phyloP scores from a whole-genome alignment of 2,888 invertebrate species.

The Brassicogethes aeneus region DNA sequence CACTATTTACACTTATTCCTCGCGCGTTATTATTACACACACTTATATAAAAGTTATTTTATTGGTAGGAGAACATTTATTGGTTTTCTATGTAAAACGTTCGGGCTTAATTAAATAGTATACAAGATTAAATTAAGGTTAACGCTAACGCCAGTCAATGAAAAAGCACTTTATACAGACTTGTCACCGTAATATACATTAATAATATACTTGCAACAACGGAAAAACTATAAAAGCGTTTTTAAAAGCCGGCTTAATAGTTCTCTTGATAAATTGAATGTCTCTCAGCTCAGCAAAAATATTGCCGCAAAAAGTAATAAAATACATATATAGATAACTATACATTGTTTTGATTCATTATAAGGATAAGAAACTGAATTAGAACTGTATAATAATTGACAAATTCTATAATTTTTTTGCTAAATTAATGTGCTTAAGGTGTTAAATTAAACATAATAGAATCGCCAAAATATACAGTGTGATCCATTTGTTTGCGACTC shows the following conservation, averaged over 20 bases:
- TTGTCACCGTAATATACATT: slow-evolving; percentile 1
- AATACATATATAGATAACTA: too few species aligned
- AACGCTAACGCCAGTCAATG: not conserved
- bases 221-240: not conserved
- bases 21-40: not conserved
- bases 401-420: too few species aligned
- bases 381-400: too few species aligned
- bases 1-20: not conserved
- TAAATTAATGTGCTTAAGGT: too few species aligned
- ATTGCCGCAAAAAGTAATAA: too few species aligned
- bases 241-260: not conserved
- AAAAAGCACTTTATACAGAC: not conserved
- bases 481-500: too few species aligned
- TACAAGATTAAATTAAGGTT: slow-evolving; percentile 1
- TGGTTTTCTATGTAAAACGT: not conserved
- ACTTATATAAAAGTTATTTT: not conserved
- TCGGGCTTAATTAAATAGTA: not conserved
- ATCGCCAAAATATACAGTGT: too few species aligned
- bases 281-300: too few species aligned
- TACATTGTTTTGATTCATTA: too few species aligned
- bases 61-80: not conserved
- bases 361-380: too few species aligned
- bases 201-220: not conserved
- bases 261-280: not conserved
- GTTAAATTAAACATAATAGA: too few species aligned